Percentiles rank a stretch among this genome's conserved stretches.
Conservation (phyloP, 2,113 vertebrate genomes). For the Lophotis ruficrista region DNA sequence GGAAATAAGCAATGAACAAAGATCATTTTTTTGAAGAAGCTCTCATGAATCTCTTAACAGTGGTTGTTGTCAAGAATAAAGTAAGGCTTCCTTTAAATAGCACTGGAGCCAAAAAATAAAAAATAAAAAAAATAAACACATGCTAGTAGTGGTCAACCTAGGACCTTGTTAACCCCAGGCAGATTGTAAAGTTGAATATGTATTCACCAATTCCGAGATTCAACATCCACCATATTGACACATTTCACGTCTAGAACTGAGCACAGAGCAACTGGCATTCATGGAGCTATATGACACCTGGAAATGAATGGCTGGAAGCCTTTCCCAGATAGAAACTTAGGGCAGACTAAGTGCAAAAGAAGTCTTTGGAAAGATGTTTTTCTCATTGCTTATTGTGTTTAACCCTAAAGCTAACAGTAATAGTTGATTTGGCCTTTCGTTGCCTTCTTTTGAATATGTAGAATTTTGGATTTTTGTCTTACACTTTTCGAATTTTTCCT, state of each 20-base stretch:
- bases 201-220: not conserved
- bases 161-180: not conserved
- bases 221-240: not conserved
- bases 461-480: not conserved
- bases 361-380: not conserved
- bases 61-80: not conserved
- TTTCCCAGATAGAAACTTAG: not conserved
- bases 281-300: accelerated
- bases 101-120: not conserved
- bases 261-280: not conserved
- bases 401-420: not conserved
- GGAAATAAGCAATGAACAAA: not conserved
- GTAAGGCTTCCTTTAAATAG: not conserved
- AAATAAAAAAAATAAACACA: not conserved
- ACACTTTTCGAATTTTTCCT: not conserved
- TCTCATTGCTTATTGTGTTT: not conserved
- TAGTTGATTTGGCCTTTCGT: not conserved
- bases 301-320: not conserved
- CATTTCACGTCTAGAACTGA: not conserved
- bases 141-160: not conserved
- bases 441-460: not conserved
- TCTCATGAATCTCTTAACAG: not conserved
- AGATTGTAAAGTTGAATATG: accelerated
- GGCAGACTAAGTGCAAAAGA: not conserved
- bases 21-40: not conserved